Conservation (phyloP, 2,797 vertebrate species). For the Vireo griseus region DNA sequence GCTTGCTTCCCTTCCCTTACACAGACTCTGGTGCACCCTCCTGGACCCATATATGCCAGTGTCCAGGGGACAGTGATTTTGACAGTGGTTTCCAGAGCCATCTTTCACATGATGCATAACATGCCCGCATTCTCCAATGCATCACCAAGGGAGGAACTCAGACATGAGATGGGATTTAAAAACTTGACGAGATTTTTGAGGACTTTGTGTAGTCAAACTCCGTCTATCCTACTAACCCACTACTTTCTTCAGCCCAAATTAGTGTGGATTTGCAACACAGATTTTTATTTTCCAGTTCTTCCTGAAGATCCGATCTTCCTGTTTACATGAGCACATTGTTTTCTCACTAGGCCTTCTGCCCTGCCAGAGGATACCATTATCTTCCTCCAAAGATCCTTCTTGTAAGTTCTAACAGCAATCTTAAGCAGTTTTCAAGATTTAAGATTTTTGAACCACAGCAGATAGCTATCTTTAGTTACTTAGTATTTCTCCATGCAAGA, state of each 20-base stretch:
- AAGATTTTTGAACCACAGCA: neutral
- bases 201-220: neutral
- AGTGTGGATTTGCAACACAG: neutral
- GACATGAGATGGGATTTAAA: neutral
- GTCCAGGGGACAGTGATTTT: neutral
- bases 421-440: neutral
- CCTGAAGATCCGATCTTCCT: neutral
- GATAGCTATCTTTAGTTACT: neutral
- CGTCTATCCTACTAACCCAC: neutral
- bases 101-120: neutral
- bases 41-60: neutral
- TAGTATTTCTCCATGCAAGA: neutral
- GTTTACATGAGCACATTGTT: neutral
- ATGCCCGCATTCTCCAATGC: too few species aligned
- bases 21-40: neutral
- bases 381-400: neutral
- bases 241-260: neutral
- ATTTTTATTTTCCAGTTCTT: neutral
- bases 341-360: neutral
- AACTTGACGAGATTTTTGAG: neutral
- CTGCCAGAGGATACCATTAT: neutral
- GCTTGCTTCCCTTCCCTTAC: neutral
- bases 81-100: neutral
- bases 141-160: neutral
- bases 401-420: neutral